Conservation (phyloP, 1,140 invertebrate genomes). For the Drosophila tsacasi region DNA sequence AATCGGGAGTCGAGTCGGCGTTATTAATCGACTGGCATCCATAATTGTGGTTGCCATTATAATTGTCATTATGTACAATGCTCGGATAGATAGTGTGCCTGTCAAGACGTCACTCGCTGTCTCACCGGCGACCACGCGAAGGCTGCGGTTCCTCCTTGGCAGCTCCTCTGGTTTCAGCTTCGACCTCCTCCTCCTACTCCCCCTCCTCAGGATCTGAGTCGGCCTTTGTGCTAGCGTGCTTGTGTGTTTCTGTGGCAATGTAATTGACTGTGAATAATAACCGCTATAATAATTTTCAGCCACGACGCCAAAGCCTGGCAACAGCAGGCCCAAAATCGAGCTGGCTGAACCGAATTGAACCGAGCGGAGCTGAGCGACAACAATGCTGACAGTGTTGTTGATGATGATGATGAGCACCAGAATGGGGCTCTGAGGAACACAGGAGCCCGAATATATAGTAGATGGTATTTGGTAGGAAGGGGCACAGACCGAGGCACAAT, state of each 20-base stretch:
- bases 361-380: conserved; percentile 22
- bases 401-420: conserved; percentile 63
- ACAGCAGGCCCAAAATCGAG: conserved; percentile 44
- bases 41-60: conserved; percentile 82
- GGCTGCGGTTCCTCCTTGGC: conserved; percentile 42
- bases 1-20: conserved; percentile 49
- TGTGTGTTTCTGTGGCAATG: conserved; percentile 67
- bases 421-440: neutral
- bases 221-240: conserved; percentile 11
- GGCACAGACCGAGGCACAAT: conserved; percentile 59
- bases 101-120: conserved; percentile 71
- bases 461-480: neutral
- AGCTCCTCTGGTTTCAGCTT: conserved; percentile 6
- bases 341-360: neutral
- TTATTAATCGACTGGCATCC: conserved; percentile 82
- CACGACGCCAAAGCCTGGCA: conserved; percentile 55
- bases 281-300: conserved; percentile 84
- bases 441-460: conserved; percentile 8
- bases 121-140: conserved; percentile 51
- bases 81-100: conserved; percentile 76
- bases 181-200: conserved; percentile 1
- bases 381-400: conserved; percentile 66
- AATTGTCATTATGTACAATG: conserved; percentile 83
- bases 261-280: conserved; percentile 84
- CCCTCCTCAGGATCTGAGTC: neutral